These are phyloP conservation scores for Myotis vivesi DNA, from an alignment of 2,797 vertebrate species.

Conservation along the genomic window DNA sequence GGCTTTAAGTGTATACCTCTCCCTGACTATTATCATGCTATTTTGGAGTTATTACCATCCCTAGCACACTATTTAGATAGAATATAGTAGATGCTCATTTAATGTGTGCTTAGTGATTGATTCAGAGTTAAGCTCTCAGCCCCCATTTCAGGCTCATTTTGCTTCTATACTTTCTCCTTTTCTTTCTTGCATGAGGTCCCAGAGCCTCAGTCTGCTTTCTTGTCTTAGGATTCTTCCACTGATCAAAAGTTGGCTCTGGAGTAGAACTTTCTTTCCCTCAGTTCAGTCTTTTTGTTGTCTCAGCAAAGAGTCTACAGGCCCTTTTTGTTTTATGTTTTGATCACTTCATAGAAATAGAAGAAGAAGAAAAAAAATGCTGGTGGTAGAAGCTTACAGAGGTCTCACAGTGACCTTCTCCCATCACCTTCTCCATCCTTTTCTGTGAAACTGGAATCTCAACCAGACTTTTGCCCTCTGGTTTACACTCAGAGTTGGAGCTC, in stretches of 20 bases:
- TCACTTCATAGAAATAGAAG: neutral
- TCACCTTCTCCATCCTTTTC: neutral
- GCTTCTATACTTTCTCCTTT: neutral
- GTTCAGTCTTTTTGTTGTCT: neutral
- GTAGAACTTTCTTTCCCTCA: neutral
- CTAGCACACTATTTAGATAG: neutral
- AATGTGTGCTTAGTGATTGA: neutral
- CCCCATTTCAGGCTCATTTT: neutral
- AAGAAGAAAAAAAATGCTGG: neutral
- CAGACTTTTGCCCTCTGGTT: neutral
- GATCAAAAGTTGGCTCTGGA: neutral
- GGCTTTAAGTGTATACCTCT: neutral
- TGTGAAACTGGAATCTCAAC: neutral
- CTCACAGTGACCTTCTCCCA: neutral
- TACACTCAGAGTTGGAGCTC: neutral
- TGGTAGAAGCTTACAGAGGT: neutral
- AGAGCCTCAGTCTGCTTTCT: neutral
- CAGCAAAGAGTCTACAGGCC: neutral
- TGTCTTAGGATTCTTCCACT: neutral
- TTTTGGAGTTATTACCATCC: neutral
- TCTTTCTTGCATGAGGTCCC: neutral
- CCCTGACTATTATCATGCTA: neutral
- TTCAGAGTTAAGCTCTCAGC: neutral
- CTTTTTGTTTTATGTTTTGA: slow-evolving; percentile 19
- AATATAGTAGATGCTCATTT: neutral